Base-by-base conservation (phyloP, 1,140 invertebrate species). In the Diachasma alloeum region DNA sequence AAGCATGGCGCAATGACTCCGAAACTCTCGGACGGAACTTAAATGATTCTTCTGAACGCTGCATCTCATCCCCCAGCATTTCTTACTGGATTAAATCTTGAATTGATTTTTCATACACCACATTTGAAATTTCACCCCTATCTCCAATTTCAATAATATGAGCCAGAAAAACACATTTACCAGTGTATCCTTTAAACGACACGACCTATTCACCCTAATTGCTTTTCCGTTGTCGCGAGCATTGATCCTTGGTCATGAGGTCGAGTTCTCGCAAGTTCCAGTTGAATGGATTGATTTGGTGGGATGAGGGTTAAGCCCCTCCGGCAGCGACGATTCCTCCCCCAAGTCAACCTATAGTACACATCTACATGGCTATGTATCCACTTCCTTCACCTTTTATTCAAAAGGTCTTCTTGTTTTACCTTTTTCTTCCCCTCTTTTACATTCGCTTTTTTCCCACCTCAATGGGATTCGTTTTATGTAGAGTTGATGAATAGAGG, bases 191-290 rank as follows among this genome's bases (percentile, higher is more conserved):
- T 70, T 48, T 71, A 48, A 75, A 39, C 46, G 74, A 75, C 74
- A 70, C 48, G 46, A 75, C 31, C 74, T 70, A 75, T 75, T 75
- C 74, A 75, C 24, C 67, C 74, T 75, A 75, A 75, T 75, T 75
- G 67, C 74, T 75, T 75, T 75, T 75, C 31, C 74, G 31, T 75
- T 75, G 48, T 17, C 67, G 0, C 31, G 46, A 75, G 67, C 46
- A 75, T 75, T 75, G 74, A 75, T 69, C 42, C 74, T 70, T 48
- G 19, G 42, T 42, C 66, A 39, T 42, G 42, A 79, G 67, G 26
- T 36, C 39, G 70, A 74, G 37, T 78, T 75, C 44, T 48, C 31
- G 75, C 24, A 73, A 70, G 46, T 77, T 73, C 63, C 77, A 76
- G 63, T 71, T 81, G 71, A 72, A 44, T 53, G 24, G 37, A 80